Conservation (phyloP, 1,140 invertebrate genomes). For the Spodoptera frugiperda region DNA sequence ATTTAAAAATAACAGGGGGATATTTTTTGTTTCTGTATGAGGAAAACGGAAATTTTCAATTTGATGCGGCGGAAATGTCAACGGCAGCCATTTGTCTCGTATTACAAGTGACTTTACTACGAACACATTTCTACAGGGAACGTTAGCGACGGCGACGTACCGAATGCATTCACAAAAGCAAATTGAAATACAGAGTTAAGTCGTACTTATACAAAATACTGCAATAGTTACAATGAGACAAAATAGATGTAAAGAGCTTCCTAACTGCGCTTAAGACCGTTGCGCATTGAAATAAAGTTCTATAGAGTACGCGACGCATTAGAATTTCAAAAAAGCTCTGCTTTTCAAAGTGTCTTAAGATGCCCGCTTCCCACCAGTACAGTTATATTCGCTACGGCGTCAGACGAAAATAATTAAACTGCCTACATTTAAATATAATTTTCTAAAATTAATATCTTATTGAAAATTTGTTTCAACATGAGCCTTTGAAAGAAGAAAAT, state of each 20-base stretch:
- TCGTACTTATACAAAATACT: conserved; percentile 9
- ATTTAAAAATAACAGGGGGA: neutral
- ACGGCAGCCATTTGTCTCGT: neutral
- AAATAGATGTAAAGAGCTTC: conserved; percentile 36
- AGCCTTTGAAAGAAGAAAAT: too few species aligned
- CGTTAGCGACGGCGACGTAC: neutral
- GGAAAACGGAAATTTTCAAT: neutral
- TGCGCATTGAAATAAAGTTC: conserved; percentile 39
- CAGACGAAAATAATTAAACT: too few species aligned
- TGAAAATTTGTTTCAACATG: too few species aligned
- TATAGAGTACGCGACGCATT: conserved; percentile 35
- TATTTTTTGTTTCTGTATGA: neutral
- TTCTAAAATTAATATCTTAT: too few species aligned
- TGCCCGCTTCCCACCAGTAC: conserved; percentile 3
- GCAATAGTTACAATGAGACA: neutral
- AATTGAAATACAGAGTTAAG: conserved; percentile 18
- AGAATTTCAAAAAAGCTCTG: conserved; percentile 44
- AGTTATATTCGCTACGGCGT: neutral
- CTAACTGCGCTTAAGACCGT: conserved; percentile 38
- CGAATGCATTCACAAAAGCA: conserved; percentile 5
- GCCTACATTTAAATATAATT: too few species aligned
- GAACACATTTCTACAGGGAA: neutral
- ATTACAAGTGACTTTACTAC: neutral
- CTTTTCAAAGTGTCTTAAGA: conserved; percentile 41
- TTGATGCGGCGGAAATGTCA: too few species aligned